Percentiles rank a stretch among this genome's conserved stretches.
Conservation (phyloP, 1,140 invertebrate genomes). For the Hestina assimilis region DNA sequence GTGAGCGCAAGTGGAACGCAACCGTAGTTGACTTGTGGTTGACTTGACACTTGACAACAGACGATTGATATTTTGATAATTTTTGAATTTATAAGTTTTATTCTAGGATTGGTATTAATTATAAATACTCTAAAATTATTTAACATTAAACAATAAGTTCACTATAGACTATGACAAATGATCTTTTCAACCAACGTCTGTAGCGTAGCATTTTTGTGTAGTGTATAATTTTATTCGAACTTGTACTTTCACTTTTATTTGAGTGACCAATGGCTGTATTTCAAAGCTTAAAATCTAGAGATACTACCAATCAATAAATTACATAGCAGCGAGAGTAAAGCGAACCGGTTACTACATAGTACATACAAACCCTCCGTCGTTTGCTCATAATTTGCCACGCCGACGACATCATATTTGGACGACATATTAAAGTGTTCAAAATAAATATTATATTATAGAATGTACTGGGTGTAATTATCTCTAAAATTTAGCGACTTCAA, state of each 20-base stretch:
- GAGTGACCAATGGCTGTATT: slow-evolving; percentile 12
- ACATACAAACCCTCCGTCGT: not conserved
- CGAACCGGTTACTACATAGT: not conserved
- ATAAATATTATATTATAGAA: slow-evolving; percentile 5
- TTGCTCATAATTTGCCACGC: slow-evolving; percentile 15
- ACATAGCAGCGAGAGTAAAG: not conserved
- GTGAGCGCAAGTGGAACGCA: too few relatives aligned
- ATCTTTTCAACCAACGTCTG: too few relatives aligned
- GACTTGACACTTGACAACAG: too few relatives aligned
- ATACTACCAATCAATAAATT: slow-evolving; percentile 18
- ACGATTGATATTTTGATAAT: too few relatives aligned
- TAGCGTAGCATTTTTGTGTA: not conserved
- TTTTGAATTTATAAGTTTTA: too few relatives aligned
- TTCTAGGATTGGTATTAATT: too few relatives aligned
- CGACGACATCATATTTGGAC: not conserved
- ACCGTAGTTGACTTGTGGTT: too few relatives aligned
- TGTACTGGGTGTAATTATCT: not conserved
- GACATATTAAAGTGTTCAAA: not conserved
- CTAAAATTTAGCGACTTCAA: not conserved
- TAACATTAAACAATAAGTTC: too few relatives aligned
- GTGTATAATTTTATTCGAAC: not conserved
- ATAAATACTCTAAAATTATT: too few relatives aligned
- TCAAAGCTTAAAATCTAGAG: not conserved
- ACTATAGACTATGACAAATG: too few relatives aligned
- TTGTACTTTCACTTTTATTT: slow-evolving; percentile 22